Evolutionary conservation across 2,113 vertebrate species (phyloP).

Genomic region (Melanerpes aurifrons): DNA sequence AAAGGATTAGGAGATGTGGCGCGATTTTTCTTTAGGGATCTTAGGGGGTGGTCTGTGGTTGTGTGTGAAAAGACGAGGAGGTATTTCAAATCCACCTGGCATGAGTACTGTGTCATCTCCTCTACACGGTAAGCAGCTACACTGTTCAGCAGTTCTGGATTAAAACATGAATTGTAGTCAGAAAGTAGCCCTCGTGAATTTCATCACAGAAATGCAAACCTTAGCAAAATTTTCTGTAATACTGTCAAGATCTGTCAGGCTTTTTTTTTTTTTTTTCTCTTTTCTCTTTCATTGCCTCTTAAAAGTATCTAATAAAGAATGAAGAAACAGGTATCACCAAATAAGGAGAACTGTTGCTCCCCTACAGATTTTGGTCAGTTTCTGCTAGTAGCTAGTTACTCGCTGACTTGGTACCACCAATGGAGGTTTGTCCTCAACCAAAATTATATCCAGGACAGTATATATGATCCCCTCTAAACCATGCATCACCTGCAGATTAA

Average conservation of each 20-base stretch:
- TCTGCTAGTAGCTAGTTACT: not conserved
- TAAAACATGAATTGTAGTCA: not conserved
- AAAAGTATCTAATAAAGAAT: not conserved
- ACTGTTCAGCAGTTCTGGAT: not conserved
- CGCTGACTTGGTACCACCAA: not conserved
- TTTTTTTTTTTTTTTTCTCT: not conserved
- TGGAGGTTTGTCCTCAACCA: not conserved
- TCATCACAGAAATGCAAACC: not conserved
- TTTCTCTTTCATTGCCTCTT: not conserved
- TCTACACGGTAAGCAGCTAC: not conserved
- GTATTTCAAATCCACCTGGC: constrained; percentile 17
- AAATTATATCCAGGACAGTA: not conserved
- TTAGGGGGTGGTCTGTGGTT: not conserved
- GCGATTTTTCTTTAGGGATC: not conserved
- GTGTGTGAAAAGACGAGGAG: not conserved
- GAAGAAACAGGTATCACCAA: not conserved
- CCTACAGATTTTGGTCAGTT: not conserved
- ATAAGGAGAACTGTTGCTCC: not conserved
- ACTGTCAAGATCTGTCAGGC: not conserved
- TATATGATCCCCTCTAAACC: not conserved
- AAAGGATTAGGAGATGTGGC: not conserved
- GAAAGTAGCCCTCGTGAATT: not conserved
- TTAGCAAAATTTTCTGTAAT: not conserved
- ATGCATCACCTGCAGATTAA: not conserved
- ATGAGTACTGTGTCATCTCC: not conserved